These are phyloP conservation scores for Mellilla xanthometata DNA, from an alignment of 2,888 invertebrate genomes.

Conservation along the genomic window DNA sequence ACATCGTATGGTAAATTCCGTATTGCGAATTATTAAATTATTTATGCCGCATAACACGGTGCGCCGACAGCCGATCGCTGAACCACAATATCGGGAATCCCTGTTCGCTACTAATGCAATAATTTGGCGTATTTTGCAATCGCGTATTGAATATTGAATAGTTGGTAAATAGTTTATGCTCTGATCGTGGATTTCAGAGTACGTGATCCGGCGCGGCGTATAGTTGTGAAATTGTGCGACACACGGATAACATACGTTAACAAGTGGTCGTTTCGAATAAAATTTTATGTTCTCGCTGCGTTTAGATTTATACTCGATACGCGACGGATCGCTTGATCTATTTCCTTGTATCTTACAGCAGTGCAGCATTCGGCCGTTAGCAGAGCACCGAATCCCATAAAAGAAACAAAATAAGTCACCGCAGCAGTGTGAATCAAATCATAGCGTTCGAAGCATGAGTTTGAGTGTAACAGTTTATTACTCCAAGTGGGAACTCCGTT, in stretches of 20 bases:
- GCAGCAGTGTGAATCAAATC: conserved; percentile 20
- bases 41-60: conserved; percentile 80
- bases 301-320: conserved; percentile 66
- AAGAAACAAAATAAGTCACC: conserved; percentile 9
- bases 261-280: conserved; percentile 71
- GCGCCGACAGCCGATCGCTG: conserved; percentile 71
- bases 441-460: conserved; percentile 31
- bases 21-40: conserved; percentile 83
- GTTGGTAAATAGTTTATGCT: conserved; percentile 81
- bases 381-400: conserved; percentile 1
- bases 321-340: conserved; percentile 53
- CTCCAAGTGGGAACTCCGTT: conserved; percentile 46
- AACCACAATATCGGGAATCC: conserved; percentile 82
- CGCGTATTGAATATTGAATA: conserved; percentile 82
- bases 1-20: conserved; percentile 80
- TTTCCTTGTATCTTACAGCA: conserved; percentile 27
- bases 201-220: conserved; percentile 69
- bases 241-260: conserved; percentile 70
- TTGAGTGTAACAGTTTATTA: conserved; percentile 40
- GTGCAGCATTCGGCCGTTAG: conserved; percentile 3
- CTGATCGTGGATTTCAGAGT: conserved; percentile 75
- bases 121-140: conserved; percentile 83
- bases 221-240: conserved; percentile 74
- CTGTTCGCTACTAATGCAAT: conserved; percentile 81
- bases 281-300: conserved; percentile 65